A percentile compares a stretch with the other conserved stretches of the same genome.
Evolutionary conservation across 2,797 vertebrate species (phyloP).

Genomic region (Sebastes dallii): DNA sequence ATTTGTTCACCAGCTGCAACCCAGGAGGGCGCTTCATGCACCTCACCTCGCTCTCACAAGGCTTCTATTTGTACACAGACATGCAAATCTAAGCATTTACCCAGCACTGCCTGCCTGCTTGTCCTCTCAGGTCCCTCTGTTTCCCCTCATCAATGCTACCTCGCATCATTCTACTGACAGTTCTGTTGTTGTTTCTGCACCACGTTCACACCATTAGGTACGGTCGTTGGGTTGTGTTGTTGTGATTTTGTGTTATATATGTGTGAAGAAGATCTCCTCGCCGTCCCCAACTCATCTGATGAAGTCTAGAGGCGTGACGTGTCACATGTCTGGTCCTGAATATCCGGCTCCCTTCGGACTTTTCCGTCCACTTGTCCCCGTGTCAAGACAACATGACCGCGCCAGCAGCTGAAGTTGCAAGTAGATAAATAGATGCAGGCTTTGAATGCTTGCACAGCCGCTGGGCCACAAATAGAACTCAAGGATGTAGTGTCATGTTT

Average conservation of each 20-base stretch:
- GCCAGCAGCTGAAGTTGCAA: slow-evolving; percentile 13
- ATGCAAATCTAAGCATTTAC: slow-evolving; percentile 68
- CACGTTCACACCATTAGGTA: slow-evolving; percentile 36
- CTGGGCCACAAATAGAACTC: slow-evolving; percentile 24
- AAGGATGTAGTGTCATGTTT: neutral
- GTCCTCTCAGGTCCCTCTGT: slow-evolving; percentile 67
- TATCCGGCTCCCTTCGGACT: slow-evolving; percentile 5
- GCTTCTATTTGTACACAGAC: slow-evolving; percentile 70
- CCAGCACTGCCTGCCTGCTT: slow-evolving; percentile 67
- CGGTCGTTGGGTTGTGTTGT: slow-evolving; percentile 8
- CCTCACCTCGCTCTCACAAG: slow-evolving; percentile 61
- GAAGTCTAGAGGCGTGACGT: slow-evolving; percentile 16
- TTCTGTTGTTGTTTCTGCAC: slow-evolving; percentile 27
- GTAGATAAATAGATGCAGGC: neutral
- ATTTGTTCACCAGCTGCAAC: slow-evolving; percentile 69
- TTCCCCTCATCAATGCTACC: slow-evolving; percentile 65
- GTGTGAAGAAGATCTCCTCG: slow-evolving; percentile 19
- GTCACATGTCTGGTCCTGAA: slow-evolving; percentile 6
- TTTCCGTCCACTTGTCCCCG: neutral
- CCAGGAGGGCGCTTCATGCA: slow-evolving; percentile 22
- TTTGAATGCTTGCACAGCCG: slow-evolving; percentile 9
- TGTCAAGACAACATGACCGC: slow-evolving; percentile 4
- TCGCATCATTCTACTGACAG: slow-evolving; percentile 61
- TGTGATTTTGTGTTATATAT: slow-evolving; percentile 13
- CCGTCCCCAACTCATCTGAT: slow-evolving; percentile 16